Conservation (phyloP, 2,113 vertebrate genomes). For the Pseudorectes ferrugineus region DNA sequence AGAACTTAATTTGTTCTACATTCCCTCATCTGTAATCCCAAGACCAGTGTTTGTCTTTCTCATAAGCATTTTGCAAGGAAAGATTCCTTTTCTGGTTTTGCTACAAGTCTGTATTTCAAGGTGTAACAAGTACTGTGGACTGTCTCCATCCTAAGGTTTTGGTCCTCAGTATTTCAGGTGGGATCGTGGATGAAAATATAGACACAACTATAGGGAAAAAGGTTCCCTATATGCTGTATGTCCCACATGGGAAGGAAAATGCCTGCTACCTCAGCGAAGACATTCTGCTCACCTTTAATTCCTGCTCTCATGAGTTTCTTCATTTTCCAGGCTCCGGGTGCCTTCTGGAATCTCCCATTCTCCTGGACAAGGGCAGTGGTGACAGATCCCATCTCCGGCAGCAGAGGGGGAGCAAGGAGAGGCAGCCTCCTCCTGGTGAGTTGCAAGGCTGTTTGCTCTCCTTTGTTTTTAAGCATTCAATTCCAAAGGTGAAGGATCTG, state of each 20-base stretch:
- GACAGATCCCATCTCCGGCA: background rate
- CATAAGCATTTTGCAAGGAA: background rate
- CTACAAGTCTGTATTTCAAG: background rate
- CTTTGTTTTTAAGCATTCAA: background rate
- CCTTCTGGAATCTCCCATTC: background rate
- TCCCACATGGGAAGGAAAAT: background rate
- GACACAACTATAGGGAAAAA: background rate
- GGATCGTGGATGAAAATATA: background rate
- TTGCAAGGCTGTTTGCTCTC: background rate
- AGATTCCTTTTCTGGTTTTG: background rate
- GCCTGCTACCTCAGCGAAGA: background rate
- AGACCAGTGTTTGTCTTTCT: background rate
- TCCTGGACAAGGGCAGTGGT: background rate
- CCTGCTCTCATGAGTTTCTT: background rate
- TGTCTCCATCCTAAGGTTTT: background rate
- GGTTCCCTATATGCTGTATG: background rate
- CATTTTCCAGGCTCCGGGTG: background rate
- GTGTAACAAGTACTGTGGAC: background rate
- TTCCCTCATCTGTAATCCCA: background rate
- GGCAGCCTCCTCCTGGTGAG: background rate
- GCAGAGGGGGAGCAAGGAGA: background rate
- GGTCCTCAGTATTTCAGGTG: background rate
- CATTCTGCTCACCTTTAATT: background rate
- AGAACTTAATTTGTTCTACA: background rate
- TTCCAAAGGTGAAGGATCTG: background rate